Conservation (phyloP, 2,797 vertebrate species). For the Discoglossus pictus region DNA sequence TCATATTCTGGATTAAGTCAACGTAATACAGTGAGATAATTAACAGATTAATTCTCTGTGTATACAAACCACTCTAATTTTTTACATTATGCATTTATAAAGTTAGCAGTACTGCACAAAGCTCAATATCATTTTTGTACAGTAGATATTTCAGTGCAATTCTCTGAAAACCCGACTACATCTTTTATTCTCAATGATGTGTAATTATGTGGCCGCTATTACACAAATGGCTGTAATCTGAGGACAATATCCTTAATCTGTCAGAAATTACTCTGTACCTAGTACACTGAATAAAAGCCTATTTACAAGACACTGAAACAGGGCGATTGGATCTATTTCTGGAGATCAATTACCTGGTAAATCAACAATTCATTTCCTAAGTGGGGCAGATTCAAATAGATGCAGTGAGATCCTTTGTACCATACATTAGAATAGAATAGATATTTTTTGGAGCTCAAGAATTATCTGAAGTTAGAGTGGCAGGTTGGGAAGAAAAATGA, state of each 20-base stretch:
- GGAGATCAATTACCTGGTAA: constrained; percentile 24
- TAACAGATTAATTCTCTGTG: no score
- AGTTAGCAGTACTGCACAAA: no score
- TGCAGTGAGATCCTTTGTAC: constrained; percentile 10
- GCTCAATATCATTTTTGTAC: no score
- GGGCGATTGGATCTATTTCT: constrained; percentile 26
- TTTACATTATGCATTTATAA: no score
- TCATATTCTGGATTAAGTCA: no score
- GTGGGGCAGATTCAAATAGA: not conserved
- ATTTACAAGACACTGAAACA: not conserved
- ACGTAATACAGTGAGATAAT: no score
- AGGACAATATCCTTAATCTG: constrained; percentile 19
- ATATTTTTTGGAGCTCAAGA: no score
- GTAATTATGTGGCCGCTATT: constrained; percentile 15
- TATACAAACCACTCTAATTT: no score
- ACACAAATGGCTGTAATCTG: not conserved
- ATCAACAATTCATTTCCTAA: constrained; percentile 19
- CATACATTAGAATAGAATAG: no score
- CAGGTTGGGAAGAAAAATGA: no score
- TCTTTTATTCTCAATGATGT: not conserved
- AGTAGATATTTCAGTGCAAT: no score
- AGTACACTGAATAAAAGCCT: constrained; percentile 17
- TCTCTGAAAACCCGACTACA: not conserved
- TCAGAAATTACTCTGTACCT: constrained; percentile 20
- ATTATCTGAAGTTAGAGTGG: no score